A percentile compares a stretch with the other conserved stretches of the same genome.
Conservation (phyloP, 2,888 invertebrate genomes). For the Beris morrisii region DNA sequence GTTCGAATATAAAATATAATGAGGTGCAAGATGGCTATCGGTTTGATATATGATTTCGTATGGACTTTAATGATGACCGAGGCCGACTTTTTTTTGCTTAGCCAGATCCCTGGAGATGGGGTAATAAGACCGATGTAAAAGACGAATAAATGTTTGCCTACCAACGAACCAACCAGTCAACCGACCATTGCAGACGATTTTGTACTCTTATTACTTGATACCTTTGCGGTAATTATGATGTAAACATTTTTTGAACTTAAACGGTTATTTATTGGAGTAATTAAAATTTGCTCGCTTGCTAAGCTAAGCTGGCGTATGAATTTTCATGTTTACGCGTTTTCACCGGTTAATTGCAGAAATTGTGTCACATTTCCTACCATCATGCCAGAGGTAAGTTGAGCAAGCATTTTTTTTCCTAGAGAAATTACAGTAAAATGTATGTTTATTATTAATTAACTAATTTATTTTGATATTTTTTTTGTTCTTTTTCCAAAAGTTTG, state of each 20-base stretch:
- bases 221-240: conserved; percentile 41
- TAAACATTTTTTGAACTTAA: conserved; percentile 42
- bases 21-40: conserved; percentile 44
- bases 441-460: no score
- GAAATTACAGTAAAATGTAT: no score
- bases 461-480: no score
- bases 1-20: conserved; percentile 44
- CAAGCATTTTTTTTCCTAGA: no score
- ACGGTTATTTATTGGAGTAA: conserved; percentile 43
- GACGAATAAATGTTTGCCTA: conserved; percentile 18
- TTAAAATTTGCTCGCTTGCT: conserved; percentile 41
- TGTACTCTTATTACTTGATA: background rate
- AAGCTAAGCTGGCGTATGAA: conserved; percentile 23
- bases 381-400: no score
- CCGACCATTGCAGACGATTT: no score
- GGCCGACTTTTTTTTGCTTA: conserved; percentile 21
- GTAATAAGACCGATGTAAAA: conserved; percentile 20
- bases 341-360: conserved; percentile 49
- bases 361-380: no score
- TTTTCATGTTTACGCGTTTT: conserved; percentile 48
- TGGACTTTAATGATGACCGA: conserved; percentile 40
- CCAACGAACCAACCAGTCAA: no score
- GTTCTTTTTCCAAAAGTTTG: no score
- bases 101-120: background rate
- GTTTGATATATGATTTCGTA: conserved; percentile 43